Evolutionary conservation across 2,797 vertebrate species (phyloP).

Genomic region (Micromesistius poutassou): DNA sequence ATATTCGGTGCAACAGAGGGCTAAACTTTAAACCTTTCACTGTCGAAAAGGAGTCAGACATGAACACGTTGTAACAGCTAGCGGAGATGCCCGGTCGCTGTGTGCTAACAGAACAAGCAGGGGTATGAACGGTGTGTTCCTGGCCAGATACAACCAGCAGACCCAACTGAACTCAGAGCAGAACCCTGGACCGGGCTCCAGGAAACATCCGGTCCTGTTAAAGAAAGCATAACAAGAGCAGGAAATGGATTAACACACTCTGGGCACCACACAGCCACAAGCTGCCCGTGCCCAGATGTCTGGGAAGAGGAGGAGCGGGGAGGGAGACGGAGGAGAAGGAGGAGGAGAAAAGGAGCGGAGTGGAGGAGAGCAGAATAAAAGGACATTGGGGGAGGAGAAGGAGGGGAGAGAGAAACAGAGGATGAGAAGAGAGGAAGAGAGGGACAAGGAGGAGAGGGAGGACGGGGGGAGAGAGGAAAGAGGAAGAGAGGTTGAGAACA

Average conservation of each 20-base stretch:
- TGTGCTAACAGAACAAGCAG: not conserved
- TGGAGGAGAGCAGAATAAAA: not conserved
- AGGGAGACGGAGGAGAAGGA: not conserved
- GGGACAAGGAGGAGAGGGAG: not conserved
- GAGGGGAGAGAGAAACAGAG: too few species aligned
- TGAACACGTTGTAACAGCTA: too few species aligned
- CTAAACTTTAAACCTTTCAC: too few species aligned
- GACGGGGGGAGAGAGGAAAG: not conserved
- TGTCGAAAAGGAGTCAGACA: too few species aligned
- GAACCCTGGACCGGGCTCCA: not conserved
- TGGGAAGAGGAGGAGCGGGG: not conserved
- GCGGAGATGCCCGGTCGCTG: too few species aligned
- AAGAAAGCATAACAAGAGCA: not conserved
- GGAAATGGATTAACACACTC: constrained; percentile 2
- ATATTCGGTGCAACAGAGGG: not conserved
- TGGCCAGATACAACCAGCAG: not conserved
- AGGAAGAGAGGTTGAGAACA: not conserved
- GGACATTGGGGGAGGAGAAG: not conserved
- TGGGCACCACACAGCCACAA: not conserved
- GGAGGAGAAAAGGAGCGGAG: not conserved
- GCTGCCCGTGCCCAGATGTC: not conserved
- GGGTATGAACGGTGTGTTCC: not conserved
- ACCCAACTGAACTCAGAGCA: not conserved
- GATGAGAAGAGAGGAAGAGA: not conserved
- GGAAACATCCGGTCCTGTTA: not conserved